Evolutionary conservation across 2,888 invertebrate species (phyloP), one percentile per base, ranked within the genome.

Genomic region (Oligia strigilis): DNA sequence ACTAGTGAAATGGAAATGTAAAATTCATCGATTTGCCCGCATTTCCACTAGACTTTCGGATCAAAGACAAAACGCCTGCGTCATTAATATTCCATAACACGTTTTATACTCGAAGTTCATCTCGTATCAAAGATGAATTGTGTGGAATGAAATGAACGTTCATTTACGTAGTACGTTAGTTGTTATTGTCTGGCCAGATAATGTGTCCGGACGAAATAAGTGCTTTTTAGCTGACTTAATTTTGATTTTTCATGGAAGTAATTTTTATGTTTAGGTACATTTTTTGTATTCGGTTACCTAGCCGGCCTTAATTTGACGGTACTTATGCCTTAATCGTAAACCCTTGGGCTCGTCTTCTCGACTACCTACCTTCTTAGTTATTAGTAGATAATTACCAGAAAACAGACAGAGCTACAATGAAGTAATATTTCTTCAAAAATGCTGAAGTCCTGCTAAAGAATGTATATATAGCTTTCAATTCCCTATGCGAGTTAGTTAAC

Each of bases 21-120:
- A 64, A 78, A 72, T 83, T 67, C 46, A 67, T 77, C 43, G 66
- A 66, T 77, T 75, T 55, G 11, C 43, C 40, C 43, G 46, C 46
- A 55, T 71, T 71, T 78, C 62, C 65, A 83, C 77, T 78, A 75
- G 72, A 74, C 17, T 72, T 77, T 73, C 66, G 14, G 71, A 62
- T 78, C 78, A 83, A 78, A 81, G 83, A 81, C 55, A 67, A 70
- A 82, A 67, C 40, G 29, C 23, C 72, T 58, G 46, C 66, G 55
- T 62, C 78, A 67, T 83, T 83, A 75, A 78, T 78, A 74, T 83
- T 82, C 65, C 84, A 79, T 71, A 62, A 46, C 70, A 71, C 23
- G 72, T 82, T 73, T 65, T 60, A 62, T 23, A 11, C 55, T 49
- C 23, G 13, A 55, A n/a, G 36, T 64, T 79, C 40, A 43, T 65